A percentile compares a stretch with the other conserved stretches of the same genome.
These are phyloP conservation scores for Leucoraja ocellata DNA, from an alignment of 2,797 vertebrate species.

Conservation along the genomic window DNA sequence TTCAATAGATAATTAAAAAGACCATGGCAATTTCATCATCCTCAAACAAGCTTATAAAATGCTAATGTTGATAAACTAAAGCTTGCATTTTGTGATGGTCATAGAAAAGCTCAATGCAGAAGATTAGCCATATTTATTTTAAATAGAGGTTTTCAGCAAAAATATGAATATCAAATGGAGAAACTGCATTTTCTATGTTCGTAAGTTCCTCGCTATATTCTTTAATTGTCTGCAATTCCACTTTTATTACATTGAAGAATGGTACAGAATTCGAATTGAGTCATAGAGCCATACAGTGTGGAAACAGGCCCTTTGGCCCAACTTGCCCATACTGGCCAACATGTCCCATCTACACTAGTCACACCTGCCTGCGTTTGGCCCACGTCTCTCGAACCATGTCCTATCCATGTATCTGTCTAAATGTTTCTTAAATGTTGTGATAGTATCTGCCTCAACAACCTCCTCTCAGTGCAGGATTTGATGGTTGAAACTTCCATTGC, in stretches of 20 bases:
- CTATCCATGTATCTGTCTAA: too few species aligned
- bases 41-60: not conserved
- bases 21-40: not conserved
- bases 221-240: not conserved
- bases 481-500: not conserved
- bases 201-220: too few species aligned
- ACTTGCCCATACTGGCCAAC: too few species aligned
- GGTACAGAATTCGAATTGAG: not conserved
- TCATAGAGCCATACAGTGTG: too few species aligned
- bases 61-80: not conserved
- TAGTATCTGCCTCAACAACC: too few species aligned
- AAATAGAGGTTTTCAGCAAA: not conserved
- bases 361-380: too few species aligned
- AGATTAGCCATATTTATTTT: constrained; percentile 7
- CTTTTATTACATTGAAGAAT: not conserved
- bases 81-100: not conserved
- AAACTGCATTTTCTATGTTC: too few species aligned
- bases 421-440: too few species aligned
- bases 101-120: not conserved
- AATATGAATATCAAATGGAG: not conserved
- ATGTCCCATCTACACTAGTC: too few species aligned
- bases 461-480: not conserved
- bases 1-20: not conserved
- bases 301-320: too few species aligned
- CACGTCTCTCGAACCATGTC: too few species aligned